Conservation (phyloP, 1,140 invertebrate species). For the Elymnias hypermnestra region DNA sequence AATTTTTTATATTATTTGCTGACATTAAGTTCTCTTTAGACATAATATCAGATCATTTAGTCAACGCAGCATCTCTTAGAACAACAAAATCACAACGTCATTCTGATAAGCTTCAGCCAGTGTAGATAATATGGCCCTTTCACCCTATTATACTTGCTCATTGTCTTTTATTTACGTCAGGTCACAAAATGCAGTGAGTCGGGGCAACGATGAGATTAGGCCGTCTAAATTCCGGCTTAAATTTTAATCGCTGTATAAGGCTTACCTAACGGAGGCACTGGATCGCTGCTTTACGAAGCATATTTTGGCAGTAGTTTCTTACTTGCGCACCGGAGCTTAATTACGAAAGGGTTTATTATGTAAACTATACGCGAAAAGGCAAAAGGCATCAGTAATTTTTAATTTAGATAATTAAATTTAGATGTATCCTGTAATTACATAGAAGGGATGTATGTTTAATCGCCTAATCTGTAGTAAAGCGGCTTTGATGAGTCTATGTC, state of each 20-base stretch:
- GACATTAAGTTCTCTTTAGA: no score
- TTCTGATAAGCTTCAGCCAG: conserved; percentile 24
- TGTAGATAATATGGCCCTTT: conserved; percentile 32
- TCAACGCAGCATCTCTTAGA: not conserved
- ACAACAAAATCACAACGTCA: not conserved
- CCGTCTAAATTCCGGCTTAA: conserved; percentile 69
- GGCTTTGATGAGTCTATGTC: no score
- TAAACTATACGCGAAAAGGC: conserved; percentile 3
- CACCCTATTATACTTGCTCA: conserved; percentile 44
- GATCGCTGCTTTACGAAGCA: conserved; percentile 45
- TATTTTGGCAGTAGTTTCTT: conserved; percentile 50
- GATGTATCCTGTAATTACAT: no score
- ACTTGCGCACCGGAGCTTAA: conserved; percentile 29
- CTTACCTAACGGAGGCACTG: conserved; percentile 50
- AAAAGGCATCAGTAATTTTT: not conserved
- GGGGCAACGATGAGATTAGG: conserved; percentile 61
- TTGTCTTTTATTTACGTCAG: conserved; percentile 59
- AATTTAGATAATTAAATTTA: no score
- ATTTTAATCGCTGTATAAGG: conserved; percentile 68
- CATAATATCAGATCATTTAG: no score
- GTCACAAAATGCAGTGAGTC: conserved; percentile 61
- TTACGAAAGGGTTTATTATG: conserved; percentile 15
- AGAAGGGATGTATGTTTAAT: no score
- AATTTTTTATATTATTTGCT: no score
- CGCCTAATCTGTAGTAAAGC: no score